phyloP scores from a whole-genome alignment of 1,140 invertebrate genomes.

The Drosophila subpulchrella region DNA sequence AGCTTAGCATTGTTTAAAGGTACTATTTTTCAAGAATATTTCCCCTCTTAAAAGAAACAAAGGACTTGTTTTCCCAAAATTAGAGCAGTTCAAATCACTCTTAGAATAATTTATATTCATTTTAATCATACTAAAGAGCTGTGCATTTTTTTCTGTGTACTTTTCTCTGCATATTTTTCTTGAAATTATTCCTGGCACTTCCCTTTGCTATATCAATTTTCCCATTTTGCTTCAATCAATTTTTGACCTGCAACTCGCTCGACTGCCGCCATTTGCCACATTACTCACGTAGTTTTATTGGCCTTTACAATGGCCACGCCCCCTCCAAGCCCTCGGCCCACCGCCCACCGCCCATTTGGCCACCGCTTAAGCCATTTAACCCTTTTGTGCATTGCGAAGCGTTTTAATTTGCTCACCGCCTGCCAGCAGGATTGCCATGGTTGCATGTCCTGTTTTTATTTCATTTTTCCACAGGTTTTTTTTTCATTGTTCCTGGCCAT shows the following conservation, averaged over 20 bases:
- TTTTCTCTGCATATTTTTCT: slow-evolving; percentile 5
- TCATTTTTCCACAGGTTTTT: neutral
- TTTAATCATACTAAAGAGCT: neutral
- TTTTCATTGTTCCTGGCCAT: slow-evolving; percentile 20
- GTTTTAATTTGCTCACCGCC: slow-evolving; percentile 69
- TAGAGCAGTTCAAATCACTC: no score
- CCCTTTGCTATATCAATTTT: slow-evolving; percentile 52
- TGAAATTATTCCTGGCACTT: slow-evolving; percentile 2
- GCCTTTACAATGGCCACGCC: slow-evolving; percentile 59
- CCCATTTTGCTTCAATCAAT: slow-evolving; percentile 62
- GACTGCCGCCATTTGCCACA: slow-evolving; percentile 46
- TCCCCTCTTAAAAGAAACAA: no score
- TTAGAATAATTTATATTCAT: no score
- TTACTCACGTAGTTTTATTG: slow-evolving; percentile 77
- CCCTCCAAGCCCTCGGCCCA: neutral
- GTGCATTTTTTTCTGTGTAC: neutral
- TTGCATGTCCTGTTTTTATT: slow-evolving; percentile 20
- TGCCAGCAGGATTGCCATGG: slow-evolving; percentile 29
- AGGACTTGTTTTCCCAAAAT: no score
- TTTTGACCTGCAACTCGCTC: slow-evolving; percentile 55
- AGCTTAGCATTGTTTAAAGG: no score
- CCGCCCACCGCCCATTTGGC: neutral
- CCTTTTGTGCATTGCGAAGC: slow-evolving; percentile 67
- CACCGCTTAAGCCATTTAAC: slow-evolving; percentile 71
- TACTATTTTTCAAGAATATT: no score